Base-by-base conservation (phyloP, 2,888 invertebrate species). In the Schrankia costaestrigalis region DNA sequence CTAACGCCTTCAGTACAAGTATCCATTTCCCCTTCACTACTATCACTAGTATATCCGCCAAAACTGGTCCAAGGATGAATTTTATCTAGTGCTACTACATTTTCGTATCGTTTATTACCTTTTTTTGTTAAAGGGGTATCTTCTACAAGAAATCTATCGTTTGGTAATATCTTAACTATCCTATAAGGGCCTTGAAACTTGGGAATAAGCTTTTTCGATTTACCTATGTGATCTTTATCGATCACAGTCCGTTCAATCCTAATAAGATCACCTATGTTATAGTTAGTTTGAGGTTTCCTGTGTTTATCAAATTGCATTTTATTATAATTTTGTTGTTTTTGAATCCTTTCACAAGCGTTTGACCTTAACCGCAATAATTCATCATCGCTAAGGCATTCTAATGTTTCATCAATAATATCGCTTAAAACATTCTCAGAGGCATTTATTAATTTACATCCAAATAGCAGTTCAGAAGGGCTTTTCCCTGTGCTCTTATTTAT, bases 381-480 rank as follows among this genome's bases (percentile, higher is more conserved):
- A n/a, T n/a, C n/a, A n/a, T n/a, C n/a, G n/a, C n/a, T n/a, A n/a
- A 12, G 7, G 1, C 32, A 26, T 21, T 19, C 9, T 13, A 19
- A 7, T 1, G 14, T 14, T 28, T n/a, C 7, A 13, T 24, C 21
- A 4, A 31, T 18, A 11, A 31, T 26, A 10, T 31, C 24, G 8
- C 7, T 13, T n/a, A 35, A 3, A 6, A 19, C 29, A 13, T 35
- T 35, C 19, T 25, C 28, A 1, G 19, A 24, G 3, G 6, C 2
- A n/a, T 3, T 31, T 11, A 1, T 5, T 2, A 36, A 3, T 8
- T 31, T 31, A n/a, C 3, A 27, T 1, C 36, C 31, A 12, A 36
- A 36, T n/a, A 36, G 7, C 1, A 31, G 11, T n/a, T 37, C 31
- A 3, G 31, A 31, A 1, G 36, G 31, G 1, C 31, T 36, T 11